Evolutionary conservation across 2,888 invertebrate species (phyloP), one percentile per base, ranked within the genome.

Genomic region (Sycophila texana): DNA sequence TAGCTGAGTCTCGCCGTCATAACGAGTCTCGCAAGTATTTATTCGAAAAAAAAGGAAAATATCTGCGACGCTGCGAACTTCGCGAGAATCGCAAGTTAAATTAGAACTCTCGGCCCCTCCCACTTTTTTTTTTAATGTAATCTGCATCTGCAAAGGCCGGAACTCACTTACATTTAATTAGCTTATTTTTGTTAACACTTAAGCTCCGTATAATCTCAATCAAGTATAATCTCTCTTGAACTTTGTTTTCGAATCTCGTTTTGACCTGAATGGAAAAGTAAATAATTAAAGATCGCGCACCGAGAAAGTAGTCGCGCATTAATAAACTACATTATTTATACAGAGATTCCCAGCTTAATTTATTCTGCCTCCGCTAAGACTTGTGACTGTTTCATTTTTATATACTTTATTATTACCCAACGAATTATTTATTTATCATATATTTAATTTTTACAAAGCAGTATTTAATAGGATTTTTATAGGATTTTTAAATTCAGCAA

Each of bases 241-340:
- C 60, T 77, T 73, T 77, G 47, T 67, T 77, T 73, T 26, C 58
- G 20, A 30, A 72, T 78, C 78, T 72, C 71, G 39, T 57, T 72
- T 47, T 72, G 57, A 16, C 47, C 58, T 18, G 30, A 74, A 65
- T 74, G 60, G 57, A 79, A 74, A 66, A 74, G 79, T 74, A 70
- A 79, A 79, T 79, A 74, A 74, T 79, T 70, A 70, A 74, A 58
- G 65, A 70, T 66, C 13, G 51, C 26, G 66, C n/a, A 30, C 26
- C 12, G 20, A 14, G 14, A 26, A 16, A 57, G 30, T 4, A 14
- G 53, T 26, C 16, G 22, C 51, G 16, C 39, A 58, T 78, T 68
- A 78, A 78, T 74, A 68, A 73, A 73, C 49, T 74, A 57, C 51
- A 68, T 73, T 63, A 76, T 71, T 76, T 76, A 76, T 66, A 13